These are phyloP conservation scores for Diaprepes abbreviatus DNA, from an alignment of 2,888 invertebrate genomes.

Conservation along the genomic window DNA sequence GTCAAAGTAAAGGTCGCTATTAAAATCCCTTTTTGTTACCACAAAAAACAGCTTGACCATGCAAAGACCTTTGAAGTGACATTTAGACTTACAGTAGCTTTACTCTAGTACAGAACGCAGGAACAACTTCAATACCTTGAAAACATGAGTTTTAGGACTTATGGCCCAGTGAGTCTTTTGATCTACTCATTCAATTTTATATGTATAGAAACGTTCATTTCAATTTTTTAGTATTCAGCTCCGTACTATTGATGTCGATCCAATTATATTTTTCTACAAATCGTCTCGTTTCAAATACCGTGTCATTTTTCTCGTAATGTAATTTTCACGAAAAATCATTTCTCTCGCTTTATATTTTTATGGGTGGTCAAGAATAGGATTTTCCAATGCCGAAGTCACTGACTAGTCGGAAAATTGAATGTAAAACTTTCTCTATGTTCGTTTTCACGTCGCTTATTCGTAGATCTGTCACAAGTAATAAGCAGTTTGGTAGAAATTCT, in stretches of 20 bases:
- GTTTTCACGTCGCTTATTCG: neutral
- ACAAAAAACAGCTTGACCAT: too few species aligned
- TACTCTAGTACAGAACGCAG: too few species aligned
- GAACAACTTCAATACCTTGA: too few species aligned
- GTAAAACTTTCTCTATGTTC: neutral
- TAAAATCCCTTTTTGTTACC: too few species aligned
- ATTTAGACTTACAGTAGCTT: too few species aligned
- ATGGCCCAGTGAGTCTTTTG: too few species aligned
- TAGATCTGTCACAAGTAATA: neutral
- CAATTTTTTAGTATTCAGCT: neutral
- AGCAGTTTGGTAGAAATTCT: neutral
- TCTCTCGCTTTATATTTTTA: neutral
- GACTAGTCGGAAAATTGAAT: neutral
- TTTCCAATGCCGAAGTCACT: neutral
- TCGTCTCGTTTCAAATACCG: neutral
- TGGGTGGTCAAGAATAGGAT: neutral
- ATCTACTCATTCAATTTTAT: too few species aligned
- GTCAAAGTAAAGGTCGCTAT: too few species aligned
- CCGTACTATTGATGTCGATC: constrained; percentile 13
- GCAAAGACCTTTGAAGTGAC: too few species aligned
- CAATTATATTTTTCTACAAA: constrained; percentile 18
- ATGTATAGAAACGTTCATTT: too few species aligned
- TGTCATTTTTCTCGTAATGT: constrained; percentile 19
- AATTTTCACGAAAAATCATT: constrained; percentile 14
- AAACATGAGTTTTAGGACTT: too few species aligned